These are phyloP conservation scores for Vanessa atalanta DNA, from an alignment of 1,140 invertebrate species.

Conservation along the genomic window DNA sequence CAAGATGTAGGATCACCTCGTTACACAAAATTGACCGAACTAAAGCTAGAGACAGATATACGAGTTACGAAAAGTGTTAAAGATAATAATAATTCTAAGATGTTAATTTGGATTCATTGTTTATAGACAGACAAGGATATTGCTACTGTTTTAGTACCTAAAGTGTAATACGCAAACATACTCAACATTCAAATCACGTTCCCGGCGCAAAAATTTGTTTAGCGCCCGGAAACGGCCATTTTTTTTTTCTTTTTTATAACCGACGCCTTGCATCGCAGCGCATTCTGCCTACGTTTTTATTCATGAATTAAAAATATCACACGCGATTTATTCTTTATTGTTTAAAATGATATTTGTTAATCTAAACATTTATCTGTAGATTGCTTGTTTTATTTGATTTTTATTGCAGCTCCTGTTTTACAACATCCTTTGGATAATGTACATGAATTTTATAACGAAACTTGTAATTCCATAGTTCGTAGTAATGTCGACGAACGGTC, in stretches of 20 bases:
- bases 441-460: background rate
- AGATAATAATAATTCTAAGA: too few species aligned
- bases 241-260: slow-evolving; percentile 48
- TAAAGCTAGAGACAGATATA: too few species aligned
- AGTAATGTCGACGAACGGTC: slow-evolving; percentile 20
- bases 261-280: slow-evolving; percentile 41
- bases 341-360: slow-evolving; percentile 13
- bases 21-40: too few species aligned
- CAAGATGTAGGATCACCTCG: too few species aligned
- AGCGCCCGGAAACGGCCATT: slow-evolving; percentile 59
- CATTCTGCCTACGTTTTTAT: slow-evolving; percentile 57
- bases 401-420: slow-evolving; percentile 14
- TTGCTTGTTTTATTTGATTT: slow-evolving; percentile 20
- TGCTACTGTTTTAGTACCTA: slow-evolving; percentile 21
- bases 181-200: slow-evolving; percentile 48
- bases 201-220: slow-evolving; percentile 57
- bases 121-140: background rate
- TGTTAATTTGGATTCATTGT: too few species aligned
- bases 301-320: slow-evolving; percentile 70
- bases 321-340: slow-evolving; percentile 39
- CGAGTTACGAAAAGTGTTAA: too few species aligned
- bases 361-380: slow-evolving; percentile 13
- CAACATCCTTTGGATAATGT: slow-evolving; percentile 7
- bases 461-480: slow-evolving; percentile 8
- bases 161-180: slow-evolving; percentile 36